Percentiles rank a stretch among this genome's conserved stretches.
Evolutionary conservation across 1,140 invertebrate genomes (phyloP).

Genomic region (Bombus vancouverensis): DNA sequence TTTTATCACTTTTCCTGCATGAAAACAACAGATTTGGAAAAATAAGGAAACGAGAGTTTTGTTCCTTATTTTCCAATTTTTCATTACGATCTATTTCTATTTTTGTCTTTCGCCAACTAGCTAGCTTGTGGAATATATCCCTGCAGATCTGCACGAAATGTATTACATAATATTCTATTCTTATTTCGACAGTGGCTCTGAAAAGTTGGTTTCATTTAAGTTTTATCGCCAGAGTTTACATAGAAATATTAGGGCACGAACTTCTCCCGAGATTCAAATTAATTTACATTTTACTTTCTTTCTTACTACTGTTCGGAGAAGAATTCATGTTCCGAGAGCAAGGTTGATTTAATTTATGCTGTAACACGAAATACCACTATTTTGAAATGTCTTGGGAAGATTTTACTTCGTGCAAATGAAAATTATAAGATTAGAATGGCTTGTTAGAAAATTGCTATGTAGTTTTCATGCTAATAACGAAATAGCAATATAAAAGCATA

Average conservation of each 20-base stretch:
- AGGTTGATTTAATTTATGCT: constrained; percentile 24
- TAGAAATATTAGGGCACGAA: constrained; percentile 45
- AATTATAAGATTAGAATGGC: neutral
- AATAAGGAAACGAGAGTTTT: neutral
- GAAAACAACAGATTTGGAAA: neutral
- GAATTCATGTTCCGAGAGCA: constrained; percentile 1
- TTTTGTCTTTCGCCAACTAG: neutral
- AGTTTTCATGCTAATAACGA: neutral
- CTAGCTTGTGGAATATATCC: neutral
- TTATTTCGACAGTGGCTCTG: constrained; percentile 1
- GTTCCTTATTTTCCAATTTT: neutral
- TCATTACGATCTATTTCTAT: neutral
- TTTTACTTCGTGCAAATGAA: no score
- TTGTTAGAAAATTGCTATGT: neutral
- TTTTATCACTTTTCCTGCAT: neutral
- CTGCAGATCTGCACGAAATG: neutral
- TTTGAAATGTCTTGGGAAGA: neutral
- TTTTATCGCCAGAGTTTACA: constrained; percentile 36
- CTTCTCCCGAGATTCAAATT: constrained; percentile 30
- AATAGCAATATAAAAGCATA: neutral
- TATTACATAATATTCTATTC: constrained; percentile 28
- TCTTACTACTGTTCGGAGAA: constrained; percentile 4
- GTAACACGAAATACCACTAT: neutral
- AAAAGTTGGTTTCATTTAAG: constrained; percentile 41
- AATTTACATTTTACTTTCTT: constrained; percentile 41